phyloP scores from a whole-genome alignment of 2,888 invertebrate genomes.

The Cyrtodaria siliqua region DNA sequence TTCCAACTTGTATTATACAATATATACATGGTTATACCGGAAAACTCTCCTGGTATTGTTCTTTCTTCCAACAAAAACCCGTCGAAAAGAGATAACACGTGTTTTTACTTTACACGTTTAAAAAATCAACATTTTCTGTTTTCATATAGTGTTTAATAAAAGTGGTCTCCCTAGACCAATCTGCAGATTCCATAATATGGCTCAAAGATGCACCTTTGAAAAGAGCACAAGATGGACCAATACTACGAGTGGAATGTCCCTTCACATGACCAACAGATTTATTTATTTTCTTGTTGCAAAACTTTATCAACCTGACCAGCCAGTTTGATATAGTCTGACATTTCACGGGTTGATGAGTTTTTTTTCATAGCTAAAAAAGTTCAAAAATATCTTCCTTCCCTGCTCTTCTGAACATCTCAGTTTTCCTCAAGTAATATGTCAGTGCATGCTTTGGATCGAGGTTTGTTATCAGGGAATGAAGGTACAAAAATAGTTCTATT shows the following conservation, averaged over 20 bases:
- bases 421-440: too few species aligned
- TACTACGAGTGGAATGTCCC: slow-evolving; percentile 38
- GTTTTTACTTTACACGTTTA: not conserved
- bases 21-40: too few species aligned
- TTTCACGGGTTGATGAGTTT: slow-evolving; percentile 30
- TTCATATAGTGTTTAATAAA: slow-evolving; percentile 6
- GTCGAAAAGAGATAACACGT: not conserved
- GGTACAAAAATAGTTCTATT: slow-evolving; percentile 17
- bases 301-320: slow-evolving; percentile 19
- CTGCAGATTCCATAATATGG: slow-evolving; percentile 20
- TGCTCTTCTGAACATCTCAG: slow-evolving; percentile 9
- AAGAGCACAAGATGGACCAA: slow-evolving; percentile 34
- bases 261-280: slow-evolving; percentile 3
- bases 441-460: too few species aligned
- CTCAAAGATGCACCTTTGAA: slow-evolving; percentile 35
- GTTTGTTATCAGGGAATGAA: slow-evolving; percentile 15
- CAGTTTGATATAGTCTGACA: slow-evolving; percentile 35
- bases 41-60: too few species aligned
- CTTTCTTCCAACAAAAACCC: not conserved
- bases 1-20: not conserved
- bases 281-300: slow-evolving; percentile 16
- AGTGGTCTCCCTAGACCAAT: too few species aligned
- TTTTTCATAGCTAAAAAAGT: slow-evolving; percentile 17
- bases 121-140: slow-evolving; percentile 8
- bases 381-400: slow-evolving; percentile 5